phyloP scores from a whole-genome alignment of 2,888 invertebrate species.

The Agrenia bidenticulata region DNA sequence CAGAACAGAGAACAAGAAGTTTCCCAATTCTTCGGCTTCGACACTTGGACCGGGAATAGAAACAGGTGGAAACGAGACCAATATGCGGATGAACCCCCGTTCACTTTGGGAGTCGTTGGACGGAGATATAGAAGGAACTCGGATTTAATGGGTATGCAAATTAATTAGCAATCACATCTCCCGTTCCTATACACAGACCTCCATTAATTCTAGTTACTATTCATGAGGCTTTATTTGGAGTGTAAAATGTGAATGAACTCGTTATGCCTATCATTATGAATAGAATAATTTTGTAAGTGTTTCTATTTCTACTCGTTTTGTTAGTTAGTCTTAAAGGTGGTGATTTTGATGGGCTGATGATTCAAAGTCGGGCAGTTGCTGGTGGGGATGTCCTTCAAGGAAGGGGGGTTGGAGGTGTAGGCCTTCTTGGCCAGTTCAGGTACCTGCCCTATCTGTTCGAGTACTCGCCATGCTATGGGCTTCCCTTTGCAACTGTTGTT shows the following conservation, averaged over 20 bases:
- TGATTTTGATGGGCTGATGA: slow-evolving; percentile 45
- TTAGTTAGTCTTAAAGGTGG: slow-evolving; percentile 49
- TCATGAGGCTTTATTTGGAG: slow-evolving; percentile 1
- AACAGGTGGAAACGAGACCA: slow-evolving; percentile 26
- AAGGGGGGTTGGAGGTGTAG: slow-evolving; percentile 46
- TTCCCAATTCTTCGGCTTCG: slow-evolving; percentile 25
- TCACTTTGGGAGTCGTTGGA: slow-evolving; percentile 38
- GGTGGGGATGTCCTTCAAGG: slow-evolving; percentile 34
- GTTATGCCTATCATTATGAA: background rate
- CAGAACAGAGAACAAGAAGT: slow-evolving; percentile 21
- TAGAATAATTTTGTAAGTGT: background rate
- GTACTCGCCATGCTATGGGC: slow-evolving; percentile 46
- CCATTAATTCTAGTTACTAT: background rate
- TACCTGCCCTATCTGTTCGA: slow-evolving; percentile 38
- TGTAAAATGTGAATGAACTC: too few species aligned
- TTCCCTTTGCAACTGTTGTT: slow-evolving; percentile 44
- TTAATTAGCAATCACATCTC: background rate
- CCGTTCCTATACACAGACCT: background rate
- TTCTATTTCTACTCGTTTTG: too few species aligned
- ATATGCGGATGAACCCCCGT: slow-evolving; percentile 39
- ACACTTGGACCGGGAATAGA: slow-evolving; percentile 5
- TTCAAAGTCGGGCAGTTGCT: slow-evolving; percentile 43
- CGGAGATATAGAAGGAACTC: slow-evolving; percentile 44
- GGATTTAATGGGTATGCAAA: slow-evolving; percentile 43
- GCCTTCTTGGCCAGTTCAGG: slow-evolving; percentile 47